Percentiles rank a stretch among this genome's conserved stretches.
Conservation (phyloP, 2,113 vertebrate genomes). For the Corythoichthys haematopterus region DNA sequence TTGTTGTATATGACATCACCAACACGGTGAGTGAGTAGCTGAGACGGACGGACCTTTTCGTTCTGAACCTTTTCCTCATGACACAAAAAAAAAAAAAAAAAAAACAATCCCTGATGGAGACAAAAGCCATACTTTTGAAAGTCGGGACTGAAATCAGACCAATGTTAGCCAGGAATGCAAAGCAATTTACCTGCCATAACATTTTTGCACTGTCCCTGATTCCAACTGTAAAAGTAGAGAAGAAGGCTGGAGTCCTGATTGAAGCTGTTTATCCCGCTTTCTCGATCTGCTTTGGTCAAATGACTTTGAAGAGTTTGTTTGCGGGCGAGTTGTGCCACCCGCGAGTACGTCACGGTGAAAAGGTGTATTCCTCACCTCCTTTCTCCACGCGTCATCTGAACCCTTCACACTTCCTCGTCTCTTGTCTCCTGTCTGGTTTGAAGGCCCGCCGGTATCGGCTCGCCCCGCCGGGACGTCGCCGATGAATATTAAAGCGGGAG, state of each 20-base stretch:
- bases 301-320: neutral
- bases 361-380: neutral
- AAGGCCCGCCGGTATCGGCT: conserved; percentile 25
- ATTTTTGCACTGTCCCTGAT: neutral
- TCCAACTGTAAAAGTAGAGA: neutral
- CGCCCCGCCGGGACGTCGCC: conserved; percentile 9
- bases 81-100: too few species aligned
- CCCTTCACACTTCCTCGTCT: conserved; percentile 16
- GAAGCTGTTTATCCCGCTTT: neutral
- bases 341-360: neutral
- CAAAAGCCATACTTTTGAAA: too few species aligned
- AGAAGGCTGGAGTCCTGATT: neutral
- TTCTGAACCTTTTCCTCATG: too few species aligned
- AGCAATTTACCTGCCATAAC: too few species aligned
- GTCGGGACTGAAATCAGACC: too few species aligned
- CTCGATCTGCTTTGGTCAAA: neutral
- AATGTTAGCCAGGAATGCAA: too few species aligned
- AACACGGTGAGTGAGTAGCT: too few species aligned
- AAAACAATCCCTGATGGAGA: too few species aligned
- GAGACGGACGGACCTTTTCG: too few species aligned
- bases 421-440: conserved; percentile 17
- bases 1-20: too few species aligned
- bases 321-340: neutral
- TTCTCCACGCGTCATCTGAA: neutral
- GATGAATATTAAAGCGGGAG: conserved; percentile 28